Percentiles rank a stretch among this genome's conserved stretches.
phyloP scores from a whole-genome alignment of 2,888 invertebrate species.

The Lordiphosa andalusiaca region DNA sequence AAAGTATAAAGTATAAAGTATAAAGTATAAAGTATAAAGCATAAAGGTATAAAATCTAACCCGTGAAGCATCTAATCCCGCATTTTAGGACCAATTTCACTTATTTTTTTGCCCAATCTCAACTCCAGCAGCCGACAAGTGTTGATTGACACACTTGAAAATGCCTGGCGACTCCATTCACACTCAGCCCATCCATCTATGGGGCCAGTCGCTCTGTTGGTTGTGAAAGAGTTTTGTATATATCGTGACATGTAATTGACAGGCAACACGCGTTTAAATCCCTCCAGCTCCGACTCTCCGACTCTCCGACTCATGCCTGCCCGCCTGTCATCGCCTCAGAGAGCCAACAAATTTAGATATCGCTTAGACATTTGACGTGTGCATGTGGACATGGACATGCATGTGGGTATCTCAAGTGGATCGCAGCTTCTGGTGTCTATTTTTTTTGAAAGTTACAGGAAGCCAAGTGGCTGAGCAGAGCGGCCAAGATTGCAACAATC shows the following conservation, averaged over 20 bases:
- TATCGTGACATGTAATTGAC: slow-evolving; percentile 68
- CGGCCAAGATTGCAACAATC: background rate
- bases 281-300: slow-evolving; percentile 20
- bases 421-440: slow-evolving; percentile 2
- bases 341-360: slow-evolving; percentile 63
- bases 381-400: slow-evolving; percentile 6
- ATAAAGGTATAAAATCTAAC: no score
- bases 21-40: no score
- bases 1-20: no score
- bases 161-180: no score
- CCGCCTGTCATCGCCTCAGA: slow-evolving; percentile 60
- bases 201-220: slow-evolving; percentile 1
- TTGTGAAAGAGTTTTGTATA: slow-evolving; percentile 54
- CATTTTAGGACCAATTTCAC: no score
- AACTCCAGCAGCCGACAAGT: no score
- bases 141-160: no score
- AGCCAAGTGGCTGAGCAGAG: background rate
- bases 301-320: slow-evolving; percentile 1
- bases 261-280: slow-evolving; percentile 66
- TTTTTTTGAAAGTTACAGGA: slow-evolving; percentile 1
- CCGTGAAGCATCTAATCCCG: no score
- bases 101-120: no score
- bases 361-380: slow-evolving; percentile 14
- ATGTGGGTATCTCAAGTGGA: slow-evolving; percentile 22
- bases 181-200: no score